Evolutionary conservation across 2,888 invertebrate genomes (phyloP).

Genomic region (Odontomyia ornata): DNA sequence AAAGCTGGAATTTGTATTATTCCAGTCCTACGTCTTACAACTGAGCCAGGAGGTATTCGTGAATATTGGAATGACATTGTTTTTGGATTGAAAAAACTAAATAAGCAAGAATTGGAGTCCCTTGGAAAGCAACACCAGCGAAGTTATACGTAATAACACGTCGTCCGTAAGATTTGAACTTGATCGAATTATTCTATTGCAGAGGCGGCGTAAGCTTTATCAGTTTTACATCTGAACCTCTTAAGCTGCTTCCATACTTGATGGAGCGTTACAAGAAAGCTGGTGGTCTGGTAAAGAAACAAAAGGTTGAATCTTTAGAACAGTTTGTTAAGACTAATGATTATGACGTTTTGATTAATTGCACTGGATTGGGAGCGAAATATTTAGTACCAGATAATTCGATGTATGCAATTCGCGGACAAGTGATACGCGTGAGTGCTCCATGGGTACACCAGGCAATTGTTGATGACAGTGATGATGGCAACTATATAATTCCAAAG

Average conservation of each 20-base stretch:
- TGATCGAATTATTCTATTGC: not conserved
- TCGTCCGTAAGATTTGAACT: not conserved
- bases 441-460: constrained; percentile 72
- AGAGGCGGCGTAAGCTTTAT: constrained; percentile 65
- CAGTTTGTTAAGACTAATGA: constrained; percentile 61
- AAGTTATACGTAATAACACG: too few species aligned
- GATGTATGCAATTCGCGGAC: constrained; percentile 77
- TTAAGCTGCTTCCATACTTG: constrained; percentile 73
- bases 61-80: constrained; percentile 64
- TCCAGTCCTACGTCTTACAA: constrained; percentile 63
- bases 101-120: constrained; percentile 58
- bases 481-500: constrained; percentile 83
- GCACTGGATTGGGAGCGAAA: constrained; percentile 76
- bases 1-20: constrained; percentile 66
- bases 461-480: constrained; percentile 69
- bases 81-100: constrained; percentile 63
- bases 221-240: constrained; percentile 74
- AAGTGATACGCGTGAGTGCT: constrained; percentile 75
- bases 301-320: constrained; percentile 67
- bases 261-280: constrained; percentile 68
- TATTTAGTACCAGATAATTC: constrained; percentile 70
- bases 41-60: constrained; percentile 55
- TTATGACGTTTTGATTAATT: constrained; percentile 81
- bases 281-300: constrained; percentile 69
- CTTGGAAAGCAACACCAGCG: constrained; percentile 52